Evolutionary conservation across 2,113 vertebrate genomes (phyloP).

Genomic region (Collichthys lucidus): DNA sequence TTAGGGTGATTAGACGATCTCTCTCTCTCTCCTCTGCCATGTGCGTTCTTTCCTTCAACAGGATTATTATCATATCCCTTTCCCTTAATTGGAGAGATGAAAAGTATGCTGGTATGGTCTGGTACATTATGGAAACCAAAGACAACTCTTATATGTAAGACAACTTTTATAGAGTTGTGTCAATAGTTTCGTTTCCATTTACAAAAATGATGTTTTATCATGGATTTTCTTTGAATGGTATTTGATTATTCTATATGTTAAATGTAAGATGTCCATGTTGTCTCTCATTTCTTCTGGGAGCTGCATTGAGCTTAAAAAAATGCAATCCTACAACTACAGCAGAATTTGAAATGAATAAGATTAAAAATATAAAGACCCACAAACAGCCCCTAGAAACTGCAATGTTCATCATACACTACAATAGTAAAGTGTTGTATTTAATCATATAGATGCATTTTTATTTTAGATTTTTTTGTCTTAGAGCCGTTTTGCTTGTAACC

Average conservation of each 20-base stretch:
- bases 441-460: not conserved
- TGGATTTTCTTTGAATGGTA: constrained; percentile 3
- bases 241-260: constrained; percentile 9
- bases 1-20: constrained; percentile 73
- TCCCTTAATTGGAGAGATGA: constrained; percentile 70
- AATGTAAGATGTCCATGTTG: not conserved
- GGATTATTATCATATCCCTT: constrained; percentile 75
- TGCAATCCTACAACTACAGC: not conserved
- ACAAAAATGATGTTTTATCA: not conserved
- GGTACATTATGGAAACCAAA: constrained; percentile 21
- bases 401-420: not conserved
- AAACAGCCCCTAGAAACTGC: not conserved
- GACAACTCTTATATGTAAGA: not conserved
- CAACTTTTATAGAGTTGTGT: not conserved
- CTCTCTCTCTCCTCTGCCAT: constrained; percentile 40
- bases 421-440: too few relatives aligned
- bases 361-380: not conserved
- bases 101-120: constrained; percentile 53
- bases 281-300: not conserved
- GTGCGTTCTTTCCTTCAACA: constrained; percentile 60
- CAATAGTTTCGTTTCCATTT: not conserved
- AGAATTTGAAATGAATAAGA: not conserved
- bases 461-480: not conserved
- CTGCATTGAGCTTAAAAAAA: not conserved
- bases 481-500: not conserved